A percentile compares a stretch with the other conserved stretches of the same genome.
Evolutionary conservation across 2,797 vertebrate genomes (phyloP).

Genomic region (Semotilus atromaculatus): DNA sequence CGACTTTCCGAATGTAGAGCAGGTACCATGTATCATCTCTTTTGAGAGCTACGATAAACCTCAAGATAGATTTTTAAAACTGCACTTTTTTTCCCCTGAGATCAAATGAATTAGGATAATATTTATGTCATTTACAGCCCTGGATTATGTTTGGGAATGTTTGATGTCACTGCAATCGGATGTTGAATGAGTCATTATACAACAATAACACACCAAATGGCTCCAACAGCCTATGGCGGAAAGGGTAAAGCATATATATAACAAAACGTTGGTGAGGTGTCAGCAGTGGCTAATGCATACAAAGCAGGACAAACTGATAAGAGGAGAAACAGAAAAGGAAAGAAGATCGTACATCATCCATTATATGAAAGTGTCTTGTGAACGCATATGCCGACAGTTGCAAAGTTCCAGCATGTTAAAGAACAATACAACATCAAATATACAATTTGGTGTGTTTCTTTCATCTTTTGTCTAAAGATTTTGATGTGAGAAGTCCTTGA

Average conservation of each 20-base stretch:
- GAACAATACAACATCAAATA: conserved; percentile 22
- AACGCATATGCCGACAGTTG: neutral
- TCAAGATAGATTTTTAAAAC: neutral
- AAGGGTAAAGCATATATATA: neutral
- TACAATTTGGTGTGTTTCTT: neutral
- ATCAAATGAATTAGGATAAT: neutral
- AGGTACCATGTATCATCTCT: neutral
- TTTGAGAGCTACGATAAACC: neutral
- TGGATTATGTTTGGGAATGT: neutral
- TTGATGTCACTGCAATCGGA: neutral
- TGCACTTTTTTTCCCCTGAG: neutral
- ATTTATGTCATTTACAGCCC: neutral
- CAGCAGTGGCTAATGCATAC: conserved; percentile 46
- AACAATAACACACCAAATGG: neutral
- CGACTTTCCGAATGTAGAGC: conserved; percentile 18
- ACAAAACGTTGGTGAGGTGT: too few species aligned
- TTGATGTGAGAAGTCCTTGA: conserved; percentile 5
- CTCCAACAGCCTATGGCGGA: neutral
- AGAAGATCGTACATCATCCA: conserved; percentile 33
- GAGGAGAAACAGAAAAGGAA: conserved; percentile 11
- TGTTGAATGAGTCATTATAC: conserved; percentile 29
- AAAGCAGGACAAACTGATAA: conserved; percentile 35
- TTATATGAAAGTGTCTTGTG: conserved; percentile 36
- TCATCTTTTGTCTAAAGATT: neutral
- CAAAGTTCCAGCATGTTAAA: neutral